Conservation (phyloP, 2,113 vertebrate species). For the Macroglossus sobrinus region DNA sequence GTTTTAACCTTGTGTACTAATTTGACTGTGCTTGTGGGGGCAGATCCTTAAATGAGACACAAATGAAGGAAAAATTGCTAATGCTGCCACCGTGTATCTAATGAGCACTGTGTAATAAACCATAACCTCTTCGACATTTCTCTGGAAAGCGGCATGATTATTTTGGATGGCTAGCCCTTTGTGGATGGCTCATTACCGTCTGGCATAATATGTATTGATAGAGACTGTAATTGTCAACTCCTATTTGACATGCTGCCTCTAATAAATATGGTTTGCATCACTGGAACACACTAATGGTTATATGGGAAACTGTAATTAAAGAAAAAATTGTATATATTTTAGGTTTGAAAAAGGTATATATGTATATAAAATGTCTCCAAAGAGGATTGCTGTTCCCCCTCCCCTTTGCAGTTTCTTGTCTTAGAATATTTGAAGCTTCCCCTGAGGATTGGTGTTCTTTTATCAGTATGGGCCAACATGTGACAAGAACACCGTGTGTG, state of each 20-base stretch:
- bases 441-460: slow-evolving; percentile 28
- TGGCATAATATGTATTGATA: slow-evolving; percentile 96
- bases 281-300: slow-evolving; percentile 87
- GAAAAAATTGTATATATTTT: slow-evolving; percentile 68
- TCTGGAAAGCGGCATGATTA: slow-evolving; percentile 88
- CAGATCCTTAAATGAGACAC: slow-evolving; percentile 85
- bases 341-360: slow-evolving; percentile 67
- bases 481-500: background rate
- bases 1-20: slow-evolving; percentile 88
- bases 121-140: slow-evolving; percentile 90
- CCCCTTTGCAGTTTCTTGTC: background rate
- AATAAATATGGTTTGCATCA: slow-evolving; percentile 93
- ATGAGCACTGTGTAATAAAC: slow-evolving; percentile 91
- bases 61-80: slow-evolving; percentile 88
- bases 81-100: slow-evolving; percentile 86
- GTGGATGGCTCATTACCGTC: slow-evolving; percentile 94
- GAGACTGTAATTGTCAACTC: slow-evolving; percentile 95
- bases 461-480: background rate
- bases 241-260: slow-evolving; percentile 96
- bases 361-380: slow-evolving; percentile 16
- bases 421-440: slow-evolving; percentile 53
- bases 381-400: background rate
- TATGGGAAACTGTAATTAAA: slow-evolving; percentile 83
- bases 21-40: slow-evolving; percentile 83
- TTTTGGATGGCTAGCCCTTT: slow-evolving; percentile 90